Evolutionary conservation across 2,888 invertebrate species (phyloP).

Genomic region (Tolmerus cingulatus): DNA sequence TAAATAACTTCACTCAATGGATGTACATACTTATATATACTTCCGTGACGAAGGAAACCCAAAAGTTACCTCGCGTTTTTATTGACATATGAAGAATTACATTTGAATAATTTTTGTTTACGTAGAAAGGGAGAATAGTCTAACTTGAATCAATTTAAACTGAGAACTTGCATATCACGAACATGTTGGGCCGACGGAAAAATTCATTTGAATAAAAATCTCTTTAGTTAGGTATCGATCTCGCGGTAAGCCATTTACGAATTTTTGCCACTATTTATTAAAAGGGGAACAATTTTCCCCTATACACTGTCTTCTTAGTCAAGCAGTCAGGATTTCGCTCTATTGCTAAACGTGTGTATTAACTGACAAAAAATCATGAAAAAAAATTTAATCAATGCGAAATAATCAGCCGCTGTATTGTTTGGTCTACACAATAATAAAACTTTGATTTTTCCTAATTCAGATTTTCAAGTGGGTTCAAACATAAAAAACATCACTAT

Average conservation of each 20-base stretch:
- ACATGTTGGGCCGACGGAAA: background rate
- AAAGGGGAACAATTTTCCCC: background rate
- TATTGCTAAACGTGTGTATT: background rate
- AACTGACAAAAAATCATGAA: background rate
- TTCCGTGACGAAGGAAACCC: background rate
- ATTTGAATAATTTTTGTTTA: background rate
- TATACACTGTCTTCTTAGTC: background rate
- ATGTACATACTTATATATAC: background rate
- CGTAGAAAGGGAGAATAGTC: background rate
- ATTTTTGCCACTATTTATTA: background rate
- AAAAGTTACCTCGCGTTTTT: background rate
- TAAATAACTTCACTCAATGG: background rate
- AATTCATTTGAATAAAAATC: conserved; percentile 2
- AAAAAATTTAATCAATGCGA: background rate
- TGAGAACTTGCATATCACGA: conserved; percentile 20
- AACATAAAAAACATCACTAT: background rate
- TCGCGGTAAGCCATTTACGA: background rate
- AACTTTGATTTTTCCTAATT: background rate
- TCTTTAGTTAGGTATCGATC: background rate
- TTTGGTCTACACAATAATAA: background rate
- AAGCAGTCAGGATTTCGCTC: background rate
- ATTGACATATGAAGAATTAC: background rate
- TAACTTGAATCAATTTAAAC: conserved; percentile 12
- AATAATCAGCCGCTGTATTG: background rate
- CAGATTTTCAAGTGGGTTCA: background rate